Evolutionary conservation across 2,888 invertebrate species (phyloP), one percentile per base, ranked within the genome.

Genomic region (Chrysotoxum bicinctum): DNA sequence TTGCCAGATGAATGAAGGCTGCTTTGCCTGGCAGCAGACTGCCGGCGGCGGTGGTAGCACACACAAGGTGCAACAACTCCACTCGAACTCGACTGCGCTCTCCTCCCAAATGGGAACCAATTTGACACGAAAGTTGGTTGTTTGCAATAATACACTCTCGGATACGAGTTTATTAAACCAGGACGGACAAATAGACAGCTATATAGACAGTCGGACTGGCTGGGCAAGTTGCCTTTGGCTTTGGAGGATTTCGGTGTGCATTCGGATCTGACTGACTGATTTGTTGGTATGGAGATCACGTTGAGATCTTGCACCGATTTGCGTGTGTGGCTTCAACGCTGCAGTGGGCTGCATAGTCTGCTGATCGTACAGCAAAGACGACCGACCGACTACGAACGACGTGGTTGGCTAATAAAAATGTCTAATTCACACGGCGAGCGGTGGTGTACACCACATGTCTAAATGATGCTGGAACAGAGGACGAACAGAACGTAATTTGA

Each of bases 241-340:
- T 54, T 64, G 10, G 66, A 74, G 40, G 75, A 80, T 80, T 75
- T 80, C 66, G 50, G 56, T 56, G 54, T 23, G 32, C 32, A 62
- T 43, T 64, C 16, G 19, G 14, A 85, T 85, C 68, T 43, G 54
- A 68, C 70, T 73, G 76, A 85, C 54, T 77, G 72, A 69, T 77
- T 76, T 75, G 70, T 81, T 85, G 62, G 80, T 56, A 85, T 85
- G 80, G 72, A 72, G 76, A 80, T 85, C 84, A 85, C 84, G 84
- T 85, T 68, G 75, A 84, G 83, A 84, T 84, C 78, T 75, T 84
- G 75, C 75, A 74, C 43, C 69, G 83, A 83, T 83, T 79, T 78
- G 78, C 74, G 64, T 78, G 82, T 77, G 68, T 64, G 68, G 70
- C 14, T 66, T 50, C 35, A 66, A 64, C 45, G 30, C 60, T 54